Percentiles rank a stretch among this genome's conserved stretches.
Evolutionary conservation across 1,140 invertebrate species (phyloP).

Genomic region (Heliconius melpomene): DNA sequence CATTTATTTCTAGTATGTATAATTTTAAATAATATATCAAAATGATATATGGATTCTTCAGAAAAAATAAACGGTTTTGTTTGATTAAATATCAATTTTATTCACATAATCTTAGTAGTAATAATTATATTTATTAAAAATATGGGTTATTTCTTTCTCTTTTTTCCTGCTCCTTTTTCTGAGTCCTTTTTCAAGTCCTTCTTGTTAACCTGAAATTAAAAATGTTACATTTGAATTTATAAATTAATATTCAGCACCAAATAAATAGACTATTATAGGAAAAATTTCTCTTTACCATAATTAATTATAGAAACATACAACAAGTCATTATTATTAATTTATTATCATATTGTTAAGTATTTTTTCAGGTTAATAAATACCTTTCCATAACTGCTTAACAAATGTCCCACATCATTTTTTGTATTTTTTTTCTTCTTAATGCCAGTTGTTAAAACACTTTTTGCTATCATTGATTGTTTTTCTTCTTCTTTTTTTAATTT

Average conservation of each 20-base stretch:
- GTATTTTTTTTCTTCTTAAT: slow-evolving; percentile 62
- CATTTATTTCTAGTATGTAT: no score
- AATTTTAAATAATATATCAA: no score
- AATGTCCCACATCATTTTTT: slow-evolving; percentile 74
- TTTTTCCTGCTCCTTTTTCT: slow-evolving; percentile 53
- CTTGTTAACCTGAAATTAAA: slow-evolving; percentile 64
- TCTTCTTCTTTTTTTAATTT: slow-evolving; percentile 63
- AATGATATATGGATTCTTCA: no score
- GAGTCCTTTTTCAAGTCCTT: slow-evolving; percentile 68
- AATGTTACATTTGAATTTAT: no score
- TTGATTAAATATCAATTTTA: background rate
- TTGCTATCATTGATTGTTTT: slow-evolving; percentile 65
- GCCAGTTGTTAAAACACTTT: slow-evolving; percentile 54
- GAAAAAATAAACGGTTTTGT: no score
- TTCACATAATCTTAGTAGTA: background rate
- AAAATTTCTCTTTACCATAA: no score
- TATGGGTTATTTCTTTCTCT: slow-evolving; percentile 45
- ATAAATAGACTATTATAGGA: no score
- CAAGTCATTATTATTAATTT: no score
- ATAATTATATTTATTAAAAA: background rate
- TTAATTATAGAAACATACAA: no score
- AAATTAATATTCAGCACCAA: no score
- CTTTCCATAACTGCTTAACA: slow-evolving; percentile 72
- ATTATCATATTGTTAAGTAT: no score
- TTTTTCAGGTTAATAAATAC: slow-evolving; percentile 40